Conservation (phyloP, 1,140 invertebrate species). For the Ptiloglossa arizonensis region DNA sequence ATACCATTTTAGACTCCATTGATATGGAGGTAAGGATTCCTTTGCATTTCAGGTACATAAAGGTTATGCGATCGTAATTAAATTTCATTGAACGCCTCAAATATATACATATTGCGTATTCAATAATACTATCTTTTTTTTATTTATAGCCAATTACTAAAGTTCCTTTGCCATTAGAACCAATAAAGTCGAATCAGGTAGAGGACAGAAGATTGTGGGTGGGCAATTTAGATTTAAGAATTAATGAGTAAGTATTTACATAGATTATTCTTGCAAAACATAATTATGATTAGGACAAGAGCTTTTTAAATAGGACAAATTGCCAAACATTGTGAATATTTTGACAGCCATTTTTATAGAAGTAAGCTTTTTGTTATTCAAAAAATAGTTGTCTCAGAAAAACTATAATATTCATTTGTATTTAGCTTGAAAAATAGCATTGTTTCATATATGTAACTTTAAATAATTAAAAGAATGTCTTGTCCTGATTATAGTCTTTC, state of each 20-base stretch:
- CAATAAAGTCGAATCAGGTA: constrained; percentile 82
- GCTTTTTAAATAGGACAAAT: not conserved
- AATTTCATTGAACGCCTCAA: not conserved
- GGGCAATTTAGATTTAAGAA: constrained; percentile 92
- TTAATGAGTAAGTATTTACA: constrained; percentile 93
- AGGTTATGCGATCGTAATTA: constrained; percentile 20
- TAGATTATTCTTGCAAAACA: not conserved
- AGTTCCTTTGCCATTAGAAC: constrained; percentile 84
- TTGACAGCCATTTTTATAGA: too few relatives aligned
- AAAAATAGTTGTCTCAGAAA: too few relatives aligned
- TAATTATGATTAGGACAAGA: not conserved
- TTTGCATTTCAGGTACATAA: not conserved
- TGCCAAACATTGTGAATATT: not conserved
- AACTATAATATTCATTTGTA: too few relatives aligned
- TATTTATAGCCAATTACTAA: constrained; percentile 68
- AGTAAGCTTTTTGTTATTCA: too few relatives aligned
- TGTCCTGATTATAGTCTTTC: not conserved
- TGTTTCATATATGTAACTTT: too few relatives aligned
- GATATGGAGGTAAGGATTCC: constrained; percentile 65
- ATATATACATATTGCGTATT: not conserved
- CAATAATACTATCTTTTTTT: constrained; percentile 20
- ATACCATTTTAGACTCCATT: constrained; percentile 6
- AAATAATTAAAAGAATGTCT: too few relatives aligned
- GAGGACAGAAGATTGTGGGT: constrained; percentile 93
- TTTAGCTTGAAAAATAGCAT: too few relatives aligned